Evolutionary conservation across 2,888 invertebrate species (phyloP), one percentile per base, ranked within the genome.

Genomic region (Lysandra coridon): DNA sequence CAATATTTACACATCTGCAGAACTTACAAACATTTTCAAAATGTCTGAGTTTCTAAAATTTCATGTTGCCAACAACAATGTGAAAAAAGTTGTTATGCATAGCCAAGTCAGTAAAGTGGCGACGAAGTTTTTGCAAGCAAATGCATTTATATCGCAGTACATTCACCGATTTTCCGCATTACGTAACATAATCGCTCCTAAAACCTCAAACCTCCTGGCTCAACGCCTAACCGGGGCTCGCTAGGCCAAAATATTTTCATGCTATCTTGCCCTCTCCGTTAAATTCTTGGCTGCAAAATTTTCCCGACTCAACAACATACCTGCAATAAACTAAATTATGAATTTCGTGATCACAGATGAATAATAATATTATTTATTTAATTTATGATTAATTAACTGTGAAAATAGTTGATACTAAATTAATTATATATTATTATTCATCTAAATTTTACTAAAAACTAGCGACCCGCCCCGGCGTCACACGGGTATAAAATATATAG

Each of bases 211-310:
- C 84, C 84, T 84, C 78, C 81, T 87, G 85, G 87, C 89, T 86
- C 79, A 78, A 83, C 81, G 81, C 82, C 85, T 86, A 86, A 84
- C 85, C 85, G 82, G 53, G 62, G 33, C 78, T 53, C 74, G 74
- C 74, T 37, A 44, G 74, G 85, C 85, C 86, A 87, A 86, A 86
- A 86, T 86, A 88, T 89, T 88, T 87, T 85, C 84, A 83, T 84
- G 87, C 87, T 91, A 89, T 91, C 90, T 79, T 79, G 84, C 80
- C 80, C 86, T 89, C 89, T 90, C 87, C 88, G 88, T 87, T 89
- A 89, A 90, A 91, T 76, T 53, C 76, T 90, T 89, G 79, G 80
- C 79, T 57, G 60, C 57, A 79, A 40, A 40, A 60, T 78, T 60
- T 74, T 40, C 74, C 23, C 57, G 60, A 62, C 62, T 74, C 73